These are phyloP conservation scores for Drosophila ohnishii DNA, from an alignment of 1,140 invertebrate species.

Conservation along the genomic window DNA sequence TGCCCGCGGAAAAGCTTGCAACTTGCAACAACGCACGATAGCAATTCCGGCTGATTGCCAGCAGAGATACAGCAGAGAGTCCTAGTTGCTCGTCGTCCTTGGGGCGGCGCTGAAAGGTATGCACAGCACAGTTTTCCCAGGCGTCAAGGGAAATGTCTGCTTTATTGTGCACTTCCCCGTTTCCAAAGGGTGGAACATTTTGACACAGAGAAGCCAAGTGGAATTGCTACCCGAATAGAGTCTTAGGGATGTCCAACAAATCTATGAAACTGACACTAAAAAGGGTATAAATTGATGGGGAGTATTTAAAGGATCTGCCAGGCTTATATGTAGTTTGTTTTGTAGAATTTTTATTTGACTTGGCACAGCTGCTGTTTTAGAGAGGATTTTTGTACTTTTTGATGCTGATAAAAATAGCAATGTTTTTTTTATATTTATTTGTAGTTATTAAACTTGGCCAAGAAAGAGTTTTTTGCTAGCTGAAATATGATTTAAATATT, in stretches of 20 bases:
- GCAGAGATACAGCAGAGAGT: constrained; percentile 28
- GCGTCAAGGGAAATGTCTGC: background rate
- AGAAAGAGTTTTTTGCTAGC: background rate
- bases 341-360: background rate
- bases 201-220: background rate
- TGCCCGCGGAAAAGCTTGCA: constrained; percentile 31
- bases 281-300: background rate
- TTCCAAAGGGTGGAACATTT: background rate
- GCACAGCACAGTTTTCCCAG: constrained; percentile 15
- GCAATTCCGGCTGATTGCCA: constrained; percentile 65
- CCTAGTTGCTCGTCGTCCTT: constrained; percentile 23
- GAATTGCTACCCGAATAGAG: background rate
- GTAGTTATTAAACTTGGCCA: background rate
- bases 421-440: background rate
- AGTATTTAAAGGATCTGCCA: background rate
- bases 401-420: background rate
- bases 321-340: background rate
- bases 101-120: constrained; percentile 42
- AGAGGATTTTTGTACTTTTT: no score
- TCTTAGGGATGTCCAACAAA: background rate
- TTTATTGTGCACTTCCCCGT: background rate
- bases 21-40: constrained; percentile 12
- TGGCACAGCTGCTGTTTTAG: background rate
- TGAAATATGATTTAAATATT: background rate
- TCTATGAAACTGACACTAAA: constrained; percentile 4